Evolutionary conservation across 2,113 vertebrate genomes (phyloP).

Genomic region (Macroglossus sobrinus): DNA sequence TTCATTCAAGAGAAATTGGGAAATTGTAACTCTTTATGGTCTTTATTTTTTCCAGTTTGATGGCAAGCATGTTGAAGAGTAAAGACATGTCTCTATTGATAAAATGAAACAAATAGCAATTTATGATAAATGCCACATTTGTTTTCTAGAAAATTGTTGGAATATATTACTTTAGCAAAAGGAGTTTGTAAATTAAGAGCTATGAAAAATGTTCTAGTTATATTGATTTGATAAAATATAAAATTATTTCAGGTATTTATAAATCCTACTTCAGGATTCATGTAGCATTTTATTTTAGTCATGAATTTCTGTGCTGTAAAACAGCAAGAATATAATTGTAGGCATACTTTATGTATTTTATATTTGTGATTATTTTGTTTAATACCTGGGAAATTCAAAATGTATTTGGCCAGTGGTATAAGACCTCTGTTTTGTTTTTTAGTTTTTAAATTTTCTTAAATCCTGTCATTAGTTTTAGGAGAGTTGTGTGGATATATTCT

Average conservation of each 20-base stretch:
- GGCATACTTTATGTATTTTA: background rate
- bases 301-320: constrained; percentile 7
- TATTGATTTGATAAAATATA: background rate
- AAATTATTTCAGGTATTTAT: constrained; percentile 10
- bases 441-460: constrained; percentile 22
- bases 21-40: background rate
- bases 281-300: background rate
- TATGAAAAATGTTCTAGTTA: constrained; percentile 30
- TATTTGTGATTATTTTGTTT: constrained; percentile 20
- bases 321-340: background rate
- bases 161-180: background rate
- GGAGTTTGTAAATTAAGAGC: background rate
- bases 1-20: background rate
- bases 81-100: background rate
- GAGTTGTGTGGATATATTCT: background rate
- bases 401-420: background rate
- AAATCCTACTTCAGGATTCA: background rate
- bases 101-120: constrained; percentile 17
- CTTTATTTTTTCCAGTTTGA: constrained; percentile 42
- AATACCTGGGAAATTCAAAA: background rate
- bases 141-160: constrained; percentile 10
- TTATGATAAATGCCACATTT: background rate
- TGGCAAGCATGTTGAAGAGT: background rate
- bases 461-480: constrained; percentile 16
- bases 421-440: background rate